phyloP scores from a whole-genome alignment of 2,113 vertebrate species.

The Malurus elegans region DNA sequence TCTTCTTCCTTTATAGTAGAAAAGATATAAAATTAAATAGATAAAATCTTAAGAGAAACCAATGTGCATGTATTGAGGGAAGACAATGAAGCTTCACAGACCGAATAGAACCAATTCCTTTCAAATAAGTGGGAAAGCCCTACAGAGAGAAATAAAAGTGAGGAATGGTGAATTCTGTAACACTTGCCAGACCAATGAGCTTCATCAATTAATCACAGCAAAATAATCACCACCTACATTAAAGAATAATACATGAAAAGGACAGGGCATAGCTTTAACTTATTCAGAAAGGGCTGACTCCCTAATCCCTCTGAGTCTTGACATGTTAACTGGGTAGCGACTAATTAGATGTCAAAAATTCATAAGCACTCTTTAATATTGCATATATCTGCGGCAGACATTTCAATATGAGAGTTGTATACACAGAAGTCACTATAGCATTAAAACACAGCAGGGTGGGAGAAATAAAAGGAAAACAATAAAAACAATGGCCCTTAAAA shows the following conservation, averaged over 20 bases:
- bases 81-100: slow-evolving; percentile 16
- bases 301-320: slow-evolving; percentile 89
- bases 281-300: slow-evolving; percentile 92
- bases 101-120: slow-evolving; percentile 51
- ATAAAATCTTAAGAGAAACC: slow-evolving; percentile 4
- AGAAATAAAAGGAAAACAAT: slow-evolving; percentile 83
- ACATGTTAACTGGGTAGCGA: slow-evolving; percentile 97
- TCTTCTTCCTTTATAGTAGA: not conserved
- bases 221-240: slow-evolving; percentile 97
- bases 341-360: slow-evolving; percentile 99
- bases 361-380: slow-evolving; percentile 99
- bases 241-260: slow-evolving; percentile 93
- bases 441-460: slow-evolving; percentile 82
- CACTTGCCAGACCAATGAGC: slow-evolving; percentile 83
- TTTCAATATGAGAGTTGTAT: slow-evolving; percentile 97
- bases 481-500: slow-evolving; percentile 89
- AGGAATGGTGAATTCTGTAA: slow-evolving; percentile 74
- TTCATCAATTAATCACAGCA: slow-evolving; percentile 98
- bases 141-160: slow-evolving; percentile 71
- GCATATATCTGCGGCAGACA: slow-evolving; percentile 97
- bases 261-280: slow-evolving; percentile 85
- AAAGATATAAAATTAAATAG: not conserved
- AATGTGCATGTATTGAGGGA: not conserved
- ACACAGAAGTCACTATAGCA: slow-evolving; percentile 91
- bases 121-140: slow-evolving; percentile 54